phyloP scores from a whole-genome alignment of 1,140 invertebrate genomes.

The Aleiodes sp. region DNA sequence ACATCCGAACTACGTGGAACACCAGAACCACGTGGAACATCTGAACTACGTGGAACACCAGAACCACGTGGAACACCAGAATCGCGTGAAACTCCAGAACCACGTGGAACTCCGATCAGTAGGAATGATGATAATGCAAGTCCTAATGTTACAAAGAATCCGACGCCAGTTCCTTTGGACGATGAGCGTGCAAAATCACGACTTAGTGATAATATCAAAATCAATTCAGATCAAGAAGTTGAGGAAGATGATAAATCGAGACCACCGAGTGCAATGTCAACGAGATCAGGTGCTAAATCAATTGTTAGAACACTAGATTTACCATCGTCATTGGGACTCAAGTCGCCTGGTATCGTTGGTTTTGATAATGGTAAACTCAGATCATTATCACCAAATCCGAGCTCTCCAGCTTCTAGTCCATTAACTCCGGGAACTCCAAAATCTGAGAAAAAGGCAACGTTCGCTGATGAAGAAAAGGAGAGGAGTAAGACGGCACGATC shows the following conservation, averaged over 20 bases:
- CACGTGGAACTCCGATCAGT: background rate
- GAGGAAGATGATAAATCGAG: background rate
- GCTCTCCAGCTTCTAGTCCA: slow-evolving; percentile 5
- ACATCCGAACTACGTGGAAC: no score
- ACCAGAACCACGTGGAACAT: no score
- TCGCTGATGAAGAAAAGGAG: slow-evolving; percentile 38
- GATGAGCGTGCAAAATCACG: background rate
- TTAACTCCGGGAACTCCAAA: slow-evolving; percentile 36
- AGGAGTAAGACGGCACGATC: slow-evolving; percentile 4
- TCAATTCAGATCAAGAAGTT: background rate
- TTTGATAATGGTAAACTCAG: slow-evolving; percentile 27
- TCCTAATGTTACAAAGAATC: background rate
- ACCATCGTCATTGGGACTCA: background rate
- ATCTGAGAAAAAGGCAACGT: slow-evolving; percentile 47
- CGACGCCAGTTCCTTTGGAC: slow-evolving; percentile 20
- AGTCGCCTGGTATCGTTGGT: slow-evolving; percentile 1
- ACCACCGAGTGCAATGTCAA: background rate
- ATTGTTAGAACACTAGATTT: background rate
- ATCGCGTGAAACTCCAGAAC: background rate
- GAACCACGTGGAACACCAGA: no score
- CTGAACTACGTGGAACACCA: no score
- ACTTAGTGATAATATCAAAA: background rate
- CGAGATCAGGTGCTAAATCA: background rate
- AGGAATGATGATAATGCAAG: background rate
- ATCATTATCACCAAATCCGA: slow-evolving; percentile 24